Evolutionary conservation across 1,140 invertebrate species (phyloP), one percentile per base, ranked within the genome.

Genomic region (Sycobia sp.): DNA sequence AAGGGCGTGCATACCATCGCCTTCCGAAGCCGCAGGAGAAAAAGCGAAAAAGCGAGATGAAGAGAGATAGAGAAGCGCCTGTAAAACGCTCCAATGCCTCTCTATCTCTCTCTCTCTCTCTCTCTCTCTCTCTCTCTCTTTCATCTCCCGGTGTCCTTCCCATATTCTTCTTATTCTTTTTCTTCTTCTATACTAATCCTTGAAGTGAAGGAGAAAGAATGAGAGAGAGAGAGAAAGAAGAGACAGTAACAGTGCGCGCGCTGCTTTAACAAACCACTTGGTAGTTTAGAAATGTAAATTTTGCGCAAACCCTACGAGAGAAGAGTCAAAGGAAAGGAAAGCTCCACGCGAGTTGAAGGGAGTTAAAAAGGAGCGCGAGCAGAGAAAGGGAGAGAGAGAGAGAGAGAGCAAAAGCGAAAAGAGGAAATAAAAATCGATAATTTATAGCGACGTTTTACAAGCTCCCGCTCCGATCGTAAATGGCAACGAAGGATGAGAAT

Each of bases 381-480:
- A 23, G 63, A 66, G 59, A 56, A 49, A 66, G 58, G 49, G 53
- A 55, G 65, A 34, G 10, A 27, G 34, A 16, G 22, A 43, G 20
- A 25, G 44, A 34, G 56, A 23, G 38, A 49, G 56, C 2, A 27
- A 16, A 13, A n/a, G 55, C 29, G 18, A 63, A 63, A 57, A 44
- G 57, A 50, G 49, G 43, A 60, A 59, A 61, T 63, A 63, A 57
- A 63, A 63, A 51, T 63, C 16, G 61, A 57, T 57, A 63, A 63
- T 63, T 63, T 63, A 63, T 63, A 63, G 61, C 44, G 61, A 63
- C 53, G 61, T 63, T 63, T 63, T 63, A 63, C 61, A 54, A 63
- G 61, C 61, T 63, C 46, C 61, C 32, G 43, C 51, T 41, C 50
- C 44, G 60, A 55, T 60, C 58, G 58, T 60, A 60, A 60, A 60